These are phyloP conservation scores for Lateolabrax maculatus DNA, from an alignment of 2,797 vertebrate species.

Conservation along the genomic window DNA sequence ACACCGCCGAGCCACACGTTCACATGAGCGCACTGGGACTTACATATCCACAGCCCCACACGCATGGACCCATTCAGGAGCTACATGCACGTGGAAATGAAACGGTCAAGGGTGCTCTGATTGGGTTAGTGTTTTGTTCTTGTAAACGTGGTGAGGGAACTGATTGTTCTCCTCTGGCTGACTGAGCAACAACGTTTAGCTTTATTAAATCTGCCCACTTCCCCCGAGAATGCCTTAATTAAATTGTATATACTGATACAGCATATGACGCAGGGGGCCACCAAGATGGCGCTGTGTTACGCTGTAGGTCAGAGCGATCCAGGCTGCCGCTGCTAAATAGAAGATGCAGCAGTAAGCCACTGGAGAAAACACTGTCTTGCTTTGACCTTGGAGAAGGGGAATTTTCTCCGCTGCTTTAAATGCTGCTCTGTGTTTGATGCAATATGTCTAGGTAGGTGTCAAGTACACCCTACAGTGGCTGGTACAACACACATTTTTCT, in stretches of 20 bases:
- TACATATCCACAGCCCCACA: slow-evolving; percentile 17
- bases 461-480: not conserved
- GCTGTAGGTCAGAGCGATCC: slow-evolving; percentile 33
- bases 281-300: slow-evolving; percentile 54
- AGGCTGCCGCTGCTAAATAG: slow-evolving; percentile 28
- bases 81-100: slow-evolving; percentile 43
- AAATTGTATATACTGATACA: slow-evolving; percentile 80
- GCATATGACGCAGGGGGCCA: slow-evolving; percentile 68
- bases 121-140: slow-evolving; percentile 78
- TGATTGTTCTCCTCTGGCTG: slow-evolving; percentile 72
- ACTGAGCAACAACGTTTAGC: slow-evolving; percentile 81
- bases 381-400: slow-evolving; percentile 59
- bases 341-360: slow-evolving; percentile 1
- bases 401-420: too few relatives aligned
- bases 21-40: slow-evolving; percentile 3
- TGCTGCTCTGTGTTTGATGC: not conserved
- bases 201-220: slow-evolving; percentile 85
- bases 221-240: slow-evolving; percentile 77
- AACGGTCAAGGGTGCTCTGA: slow-evolving; percentile 72
- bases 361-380: not conserved
- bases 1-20: slow-evolving; percentile 10
- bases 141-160: slow-evolving; percentile 74
- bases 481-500: not conserved
- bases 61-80: slow-evolving; percentile 50
- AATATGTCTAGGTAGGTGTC: not conserved